Evolutionary conservation across 2,888 invertebrate species (phyloP), one percentile per base, ranked within the genome.

Genomic region (Gymnoscelis rufifasciata): DNA sequence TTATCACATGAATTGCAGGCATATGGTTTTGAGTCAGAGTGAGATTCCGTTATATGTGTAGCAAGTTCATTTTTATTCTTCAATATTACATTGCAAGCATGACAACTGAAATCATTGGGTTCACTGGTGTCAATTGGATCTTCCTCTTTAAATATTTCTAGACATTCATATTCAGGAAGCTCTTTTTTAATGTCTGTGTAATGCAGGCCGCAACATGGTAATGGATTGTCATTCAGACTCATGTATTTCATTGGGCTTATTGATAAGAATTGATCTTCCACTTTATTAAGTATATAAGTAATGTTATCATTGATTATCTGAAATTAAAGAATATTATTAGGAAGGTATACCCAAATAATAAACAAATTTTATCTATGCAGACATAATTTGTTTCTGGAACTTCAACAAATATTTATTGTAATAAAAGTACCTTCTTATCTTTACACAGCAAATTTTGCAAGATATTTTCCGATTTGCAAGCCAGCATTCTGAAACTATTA

Each of bases 61-160:
- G 33, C 36, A 3, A 43, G 19, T n/a, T 43, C 38, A 29, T 28
- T 36, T 26, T 43, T 48, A 27, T 35, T 37, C 10, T 40, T 48
- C 7, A 39, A 43, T 3, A 24, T 37, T 27, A 31, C 31, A 12
- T 10, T 28, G 7, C 48, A 48, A 19, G 19, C 2, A 1, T 35
- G 10, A 13, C 30, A 29, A 7, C 5, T 37, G 6, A 43, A 48
- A 3, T 29, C 13, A 13, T 31, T 43, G n/a, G 42, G 42, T n/a
- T 19, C 19, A 7, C 5, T 19, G 10, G 10, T 10, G 7, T 35
- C 33, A 7, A 35, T 10, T 15, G 19, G 10, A 7, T 23, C 10
- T 7, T 35, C 19, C n/a, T 35, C 35, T 5, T 35, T 10, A 11
- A 35, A 19, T 35, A 19, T 19, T 7, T 35, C 35, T 2, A n/a